Evolutionary conservation across 92 coral and sea anemone species (phyloP).

Genomic region (Bergia sp.): DNA sequence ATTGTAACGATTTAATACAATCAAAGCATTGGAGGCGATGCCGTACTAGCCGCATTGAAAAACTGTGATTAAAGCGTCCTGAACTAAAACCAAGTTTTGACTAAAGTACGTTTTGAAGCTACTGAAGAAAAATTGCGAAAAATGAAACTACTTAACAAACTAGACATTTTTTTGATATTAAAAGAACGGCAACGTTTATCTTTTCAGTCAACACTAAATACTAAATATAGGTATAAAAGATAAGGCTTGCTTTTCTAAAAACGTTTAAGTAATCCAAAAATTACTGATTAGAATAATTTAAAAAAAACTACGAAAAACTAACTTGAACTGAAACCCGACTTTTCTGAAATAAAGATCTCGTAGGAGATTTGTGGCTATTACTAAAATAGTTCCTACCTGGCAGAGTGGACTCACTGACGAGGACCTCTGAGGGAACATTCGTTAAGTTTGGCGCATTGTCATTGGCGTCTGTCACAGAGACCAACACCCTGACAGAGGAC

Average conservation of each 20-base stretch:
- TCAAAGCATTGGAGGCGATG: too few species aligned
- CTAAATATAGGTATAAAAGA: neutral
- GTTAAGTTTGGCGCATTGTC: slow-evolving; percentile 72
- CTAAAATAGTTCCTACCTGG: slow-evolving; percentile 48
- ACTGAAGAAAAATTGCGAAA: neutral
- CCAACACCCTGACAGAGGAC: slow-evolving; percentile 46
- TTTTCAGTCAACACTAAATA: neutral
- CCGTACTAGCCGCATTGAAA: too few species aligned
- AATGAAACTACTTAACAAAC: neutral
- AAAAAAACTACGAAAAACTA: neutral
- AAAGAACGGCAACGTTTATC: neutral
- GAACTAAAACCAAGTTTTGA: neutral
- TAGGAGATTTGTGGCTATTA: neutral
- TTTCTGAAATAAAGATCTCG: too few species aligned
- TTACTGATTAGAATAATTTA: neutral
- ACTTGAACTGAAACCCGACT: neutral
- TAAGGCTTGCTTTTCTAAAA: too few species aligned
- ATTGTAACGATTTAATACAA: too few species aligned
- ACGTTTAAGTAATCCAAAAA: too few species aligned
- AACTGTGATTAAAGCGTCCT: too few species aligned
- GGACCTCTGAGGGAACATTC: slow-evolving; percentile 57
- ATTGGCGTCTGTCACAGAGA: slow-evolving; percentile 69
- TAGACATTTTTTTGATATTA: too few species aligned
- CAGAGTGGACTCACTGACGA: slow-evolving; percentile 61
- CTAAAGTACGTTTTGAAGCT: neutral